Base-by-base conservation (phyloP, 2,797 vertebrate species). In the Chelidonichthys spinosus region DNA sequence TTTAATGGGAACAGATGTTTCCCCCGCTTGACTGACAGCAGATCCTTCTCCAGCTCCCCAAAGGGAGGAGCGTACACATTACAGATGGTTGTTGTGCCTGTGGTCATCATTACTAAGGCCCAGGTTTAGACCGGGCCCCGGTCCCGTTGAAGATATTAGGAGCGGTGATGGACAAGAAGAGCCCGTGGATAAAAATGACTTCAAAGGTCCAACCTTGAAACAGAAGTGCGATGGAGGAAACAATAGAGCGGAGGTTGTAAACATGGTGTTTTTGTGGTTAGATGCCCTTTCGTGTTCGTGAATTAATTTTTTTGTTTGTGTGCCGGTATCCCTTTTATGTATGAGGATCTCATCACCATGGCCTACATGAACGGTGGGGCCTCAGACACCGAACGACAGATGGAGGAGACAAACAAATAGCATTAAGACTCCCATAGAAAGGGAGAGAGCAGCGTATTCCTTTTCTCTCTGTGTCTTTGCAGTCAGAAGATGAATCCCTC, bases 1-100 rank as follows among this genome's bases (percentile, higher is more conserved):
- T 91, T 92, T 92, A 92, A 91, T 82, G 86, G 87, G 90, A 93
- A 90, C 92, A 94, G 92, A 92, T 93, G 92, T 93, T 93, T 90
- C 85, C 85, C 72, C 78, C 49, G 72, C 89, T 62, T 76, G 89
- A 92, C 61, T 93, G 93, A 94, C 93, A 92, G 89, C 86, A 89
- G 85, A 93, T 94, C 82, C 76, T 90, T 92, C 92, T 91, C 86
- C 9, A 9, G 72, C 65, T 86, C 89, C 90, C 90, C 56, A 74
- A 87, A 88, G 90, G 88, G 77, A 84, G 76, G 50, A 85, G 72
- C 15, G 11, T 85, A 90, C 87, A 83, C 78, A 74, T 89, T 90
- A 85, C 90, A 92, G 91, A 92, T 92, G 89, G 89, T 76, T 85
- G 84, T 81, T 85, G 83, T 78, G 90, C 92, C 82, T 75, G 63